phyloP scores from a whole-genome alignment of 2,113 vertebrate species.

The Petroica traversi region DNA sequence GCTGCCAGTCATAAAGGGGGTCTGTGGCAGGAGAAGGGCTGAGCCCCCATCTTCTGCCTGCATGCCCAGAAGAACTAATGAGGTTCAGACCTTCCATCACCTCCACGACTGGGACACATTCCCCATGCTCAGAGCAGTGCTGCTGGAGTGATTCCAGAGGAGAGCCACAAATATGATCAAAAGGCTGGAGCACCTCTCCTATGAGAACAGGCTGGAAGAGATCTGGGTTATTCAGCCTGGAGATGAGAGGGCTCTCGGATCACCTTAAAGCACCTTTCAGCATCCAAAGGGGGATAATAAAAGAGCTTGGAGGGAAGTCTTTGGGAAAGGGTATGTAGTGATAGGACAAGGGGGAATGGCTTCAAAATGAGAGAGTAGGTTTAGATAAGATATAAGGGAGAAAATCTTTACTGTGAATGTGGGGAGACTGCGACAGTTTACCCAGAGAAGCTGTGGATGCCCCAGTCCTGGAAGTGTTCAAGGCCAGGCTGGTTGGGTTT shows the following conservation, averaged over 20 bases:
- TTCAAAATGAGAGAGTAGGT: background rate
- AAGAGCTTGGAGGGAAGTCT: background rate
- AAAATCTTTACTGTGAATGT: background rate
- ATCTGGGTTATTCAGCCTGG: background rate
- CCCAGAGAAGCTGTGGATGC: background rate
- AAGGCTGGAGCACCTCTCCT: background rate
- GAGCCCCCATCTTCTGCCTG: background rate
- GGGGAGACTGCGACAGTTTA: background rate
- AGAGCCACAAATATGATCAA: background rate
- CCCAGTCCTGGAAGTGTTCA: background rate
- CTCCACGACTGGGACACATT: background rate
- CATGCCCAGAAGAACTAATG: fast-evolving
- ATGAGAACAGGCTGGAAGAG: background rate
- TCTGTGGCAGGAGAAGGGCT: background rate
- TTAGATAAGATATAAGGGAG: background rate
- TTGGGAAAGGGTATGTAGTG: background rate
- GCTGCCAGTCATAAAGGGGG: fast-evolving
- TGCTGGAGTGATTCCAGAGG: background rate
- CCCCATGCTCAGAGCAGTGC: background rate
- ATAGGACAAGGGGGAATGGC: background rate
- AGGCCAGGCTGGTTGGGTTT: background rate
- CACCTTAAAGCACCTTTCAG: background rate
- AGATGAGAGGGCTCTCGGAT: background rate
- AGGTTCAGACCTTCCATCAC: background rate
- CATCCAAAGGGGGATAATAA: background rate